Base-by-base conservation (phyloP, 2,888 invertebrate species). In the Cheiracanthium punctorium region DNA sequence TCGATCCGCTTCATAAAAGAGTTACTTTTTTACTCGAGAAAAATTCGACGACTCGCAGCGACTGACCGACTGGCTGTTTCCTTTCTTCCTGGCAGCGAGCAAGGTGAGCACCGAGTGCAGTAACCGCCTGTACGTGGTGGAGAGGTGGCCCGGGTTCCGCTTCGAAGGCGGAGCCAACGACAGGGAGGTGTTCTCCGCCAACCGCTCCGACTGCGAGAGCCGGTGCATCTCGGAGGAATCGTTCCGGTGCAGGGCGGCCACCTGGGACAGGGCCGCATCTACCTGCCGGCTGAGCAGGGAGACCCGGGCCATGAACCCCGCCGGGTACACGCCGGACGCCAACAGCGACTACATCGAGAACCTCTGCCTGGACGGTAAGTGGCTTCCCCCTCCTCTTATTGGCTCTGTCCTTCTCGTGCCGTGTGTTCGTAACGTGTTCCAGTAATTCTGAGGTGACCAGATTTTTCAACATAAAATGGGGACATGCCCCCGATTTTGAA, bases 281-380 rank as follows among this genome's bases (percentile, higher is more conserved):
- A 95, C 95, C 69, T 97, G 97, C 90, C 95, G 95, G 10, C 92
- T 97, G 43, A 96, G 96, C 91, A 93, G 94, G 89, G 96, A 96
- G 91, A 97, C 97, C 0, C 93, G 96, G 90, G 93, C 97, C 90
- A 96, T 96, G 0, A 96, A 96, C 91, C 96, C 97, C 0, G 96
- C 96, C 90, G 92, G 96, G 14, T 92, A 97, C 71, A 95, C 96
- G 91, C 96, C 96, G 90, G 96, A 97, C 91, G 95, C 96, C 0
- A 96, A 96, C 91, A 95, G 96, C 0, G 97, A 97, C 91, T 97
- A 97, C 91, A 93, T 97, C 90, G 97, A 97, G 93, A 97, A 97
- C 91, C 96, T 96, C 71, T 97, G 97, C 91, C 92, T 97, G 14
- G 96, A 96, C 91, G 95, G 97, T 96, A 93, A 91, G n/a, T n/a